Evolutionary conservation across 2,888 invertebrate species (phyloP), one percentile per base, ranked within the genome.

Genomic region (Scaptomyza caliginosa): DNA sequence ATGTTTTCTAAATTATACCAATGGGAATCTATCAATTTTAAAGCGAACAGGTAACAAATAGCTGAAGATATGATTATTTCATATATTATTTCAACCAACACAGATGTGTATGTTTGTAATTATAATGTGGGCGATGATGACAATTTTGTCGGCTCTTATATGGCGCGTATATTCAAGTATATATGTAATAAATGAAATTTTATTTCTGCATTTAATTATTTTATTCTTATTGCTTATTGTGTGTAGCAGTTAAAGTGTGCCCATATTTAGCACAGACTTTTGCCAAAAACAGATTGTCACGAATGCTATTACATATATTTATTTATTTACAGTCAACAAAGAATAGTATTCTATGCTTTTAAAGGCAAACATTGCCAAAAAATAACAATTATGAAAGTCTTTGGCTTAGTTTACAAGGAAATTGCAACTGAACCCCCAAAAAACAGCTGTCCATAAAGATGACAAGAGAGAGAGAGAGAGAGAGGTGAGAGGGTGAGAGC

Each of bases 191-290:
- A 70, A 75, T 74, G 54, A 72, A 77, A 67, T 66, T 69, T 60
- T 63, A 64, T 65, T 82, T 83, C 46, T 62, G 38, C 65, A 72
- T 80, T 79, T 77, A 72, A 84, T 80, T 80, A 51, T 63, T 58
- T 1, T 62, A 1, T 59, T 54, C 19, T 6, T 30, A 4, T 56
- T 62, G 56, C 30, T 54, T 39, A 48, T 19, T 59, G 32, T 42
- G 32, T 42, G 21, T 48, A 28, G 38, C 36, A 34, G 43, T 21
- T 21, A 50, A 42, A 49, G 62, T 59, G 60, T 42, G 45, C 4
- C 62, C 74, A 57, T 62, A 73, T 57, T 55, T 24, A 43, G 60
- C 28, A 23, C 24, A 19, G 21, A 36, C 39, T 62, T 57, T 49
- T 40, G 34, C 32, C 38, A 46, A 26, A 32, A 34, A 21, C 34